These are phyloP conservation scores for Anas bernieri DNA, from an alignment of 2,797 vertebrate species.

Conservation along the genomic window DNA sequence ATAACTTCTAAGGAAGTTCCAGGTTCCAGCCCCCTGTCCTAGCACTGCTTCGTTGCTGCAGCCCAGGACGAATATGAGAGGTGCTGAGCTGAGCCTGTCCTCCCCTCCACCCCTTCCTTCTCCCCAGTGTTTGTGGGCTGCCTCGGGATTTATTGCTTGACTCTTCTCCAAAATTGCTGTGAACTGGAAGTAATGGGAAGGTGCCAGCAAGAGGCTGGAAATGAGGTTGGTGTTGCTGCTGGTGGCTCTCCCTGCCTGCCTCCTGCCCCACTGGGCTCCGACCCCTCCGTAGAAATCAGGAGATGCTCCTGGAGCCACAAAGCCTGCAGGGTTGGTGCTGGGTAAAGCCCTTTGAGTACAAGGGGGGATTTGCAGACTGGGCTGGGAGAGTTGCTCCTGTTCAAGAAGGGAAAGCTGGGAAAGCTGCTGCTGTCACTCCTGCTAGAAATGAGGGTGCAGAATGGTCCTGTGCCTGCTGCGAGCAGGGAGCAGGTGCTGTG, in stretches of 20 bases:
- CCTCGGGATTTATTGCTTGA: not conserved
- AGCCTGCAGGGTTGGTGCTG: fast-evolving
- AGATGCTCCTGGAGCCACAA: not conserved
- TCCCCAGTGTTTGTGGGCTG: fast-evolving
- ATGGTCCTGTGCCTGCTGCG: fast-evolving
- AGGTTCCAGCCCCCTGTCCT: not conserved
- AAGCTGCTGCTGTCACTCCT: fast-evolving
- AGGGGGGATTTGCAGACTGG: not conserved
- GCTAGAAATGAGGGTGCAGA: fast-evolving
- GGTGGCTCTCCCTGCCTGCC: not conserved
- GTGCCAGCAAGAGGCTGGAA: not conserved
- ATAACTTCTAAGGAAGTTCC: not conserved
- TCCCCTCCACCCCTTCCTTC: not conserved
- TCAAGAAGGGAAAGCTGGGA: not conserved
- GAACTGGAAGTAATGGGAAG: not conserved
- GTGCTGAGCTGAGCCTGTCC: not conserved
- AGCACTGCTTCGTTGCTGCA: not conserved
- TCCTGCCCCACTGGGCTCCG: fast-evolving
- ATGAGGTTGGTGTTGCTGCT: not conserved
- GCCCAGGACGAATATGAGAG: fast-evolving
- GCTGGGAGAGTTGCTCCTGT: not conserved
- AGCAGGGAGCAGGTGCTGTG: not conserved
- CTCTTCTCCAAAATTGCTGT: not conserved
- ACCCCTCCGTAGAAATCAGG: not conserved
- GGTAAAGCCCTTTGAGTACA: not conserved